A percentile compares a stretch with the other conserved stretches of the same genome.
These are phyloP conservation scores for Latrodectus hesperus DNA, from an alignment of 2,888 invertebrate genomes.

Conservation along the genomic window DNA sequence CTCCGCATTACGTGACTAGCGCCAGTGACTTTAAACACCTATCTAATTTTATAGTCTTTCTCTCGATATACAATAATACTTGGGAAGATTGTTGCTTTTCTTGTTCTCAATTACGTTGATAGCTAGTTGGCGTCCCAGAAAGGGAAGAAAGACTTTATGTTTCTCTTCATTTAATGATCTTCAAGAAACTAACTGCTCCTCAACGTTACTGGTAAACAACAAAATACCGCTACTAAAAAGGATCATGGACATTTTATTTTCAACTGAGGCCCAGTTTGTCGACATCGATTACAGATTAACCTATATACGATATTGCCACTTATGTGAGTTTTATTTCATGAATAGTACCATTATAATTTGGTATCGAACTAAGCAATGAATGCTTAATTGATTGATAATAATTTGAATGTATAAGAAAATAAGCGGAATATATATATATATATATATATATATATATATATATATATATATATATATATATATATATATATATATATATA, in stretches of 20 bases:
- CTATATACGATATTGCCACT: neutral
- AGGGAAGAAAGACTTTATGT: neutral
- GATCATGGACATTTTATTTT: neutral
- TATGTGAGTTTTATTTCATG: too few relatives aligned
- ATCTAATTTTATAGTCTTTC: constrained; percentile 24
- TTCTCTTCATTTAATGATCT: neutral
- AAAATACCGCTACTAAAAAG: neutral
- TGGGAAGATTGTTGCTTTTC: neutral
- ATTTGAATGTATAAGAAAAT: too few relatives aligned
- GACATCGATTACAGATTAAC: neutral
- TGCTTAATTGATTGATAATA: too few relatives aligned
- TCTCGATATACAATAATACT: constrained; percentile 12
- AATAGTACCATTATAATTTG: too few relatives aligned
- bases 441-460: too few relatives aligned
- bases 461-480: too few relatives aligned
- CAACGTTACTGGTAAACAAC: neutral
- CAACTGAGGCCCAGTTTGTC: neutral
- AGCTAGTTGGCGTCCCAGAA: constrained; percentile 3
- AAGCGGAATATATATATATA: too few relatives aligned
- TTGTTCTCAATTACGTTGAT: constrained; percentile 17
- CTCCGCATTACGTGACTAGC: constrained; percentile 4
- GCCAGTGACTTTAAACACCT: constrained; percentile 26
- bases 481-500: too few relatives aligned
- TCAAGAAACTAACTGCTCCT: neutral
- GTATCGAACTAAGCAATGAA: too few relatives aligned